Base-by-base conservation (phyloP, 2,797 vertebrate genomes). In the Zenarchopterus dispar region DNA sequence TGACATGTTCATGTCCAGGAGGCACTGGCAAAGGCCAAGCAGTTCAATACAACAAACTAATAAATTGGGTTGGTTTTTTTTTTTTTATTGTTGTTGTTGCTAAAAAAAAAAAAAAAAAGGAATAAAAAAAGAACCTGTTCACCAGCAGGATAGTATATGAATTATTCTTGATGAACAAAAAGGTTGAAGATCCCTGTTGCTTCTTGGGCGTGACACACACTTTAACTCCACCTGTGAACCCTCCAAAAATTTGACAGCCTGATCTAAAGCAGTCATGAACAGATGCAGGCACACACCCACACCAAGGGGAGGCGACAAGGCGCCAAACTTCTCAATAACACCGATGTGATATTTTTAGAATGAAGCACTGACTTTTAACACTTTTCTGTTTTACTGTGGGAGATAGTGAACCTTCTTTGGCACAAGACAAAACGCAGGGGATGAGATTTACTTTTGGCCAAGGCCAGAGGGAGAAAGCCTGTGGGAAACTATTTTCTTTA, bases 271-370 rank as follows among this genome's bases (percentile, higher is more conserved):
- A 50, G 28, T 39, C 1, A 49, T 13, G 19, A 15, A 39, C 13
- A 15, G 36, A 39, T 39, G 45, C 45, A 54, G 15, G 21, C 41
- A 58, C 17, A 45, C 62, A 50, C 55, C 48, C 49, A 59, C 46
- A 10, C 31, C 24, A 23, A 33, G 51, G 33, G 42, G 21, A 43
- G 54, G 47, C 65, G 31, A 22, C 21, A 19, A 0, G 44, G 45
- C 8, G 54, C 41, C 31, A 13, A 28, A 4, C 8, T 58, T 21
- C 63, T 61, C 59, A 54, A 45, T 70, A 47, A 21, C 83, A 81
- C 51, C 48, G 23, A 67, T 26, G 28, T 73, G 72, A 63, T 45
- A 69, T 67, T 79, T 88, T 73, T 55, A 67, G 72, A 73, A 19
- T 44, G 15, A 16, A 19, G 1, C 45, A 46, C 58, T 78, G 13